A percentile compares a stretch with the other conserved stretches of the same genome.
Evolutionary conservation across 23 tunicate species (phyloP).

Genomic region (Halocynthia aurantium): DNA sequence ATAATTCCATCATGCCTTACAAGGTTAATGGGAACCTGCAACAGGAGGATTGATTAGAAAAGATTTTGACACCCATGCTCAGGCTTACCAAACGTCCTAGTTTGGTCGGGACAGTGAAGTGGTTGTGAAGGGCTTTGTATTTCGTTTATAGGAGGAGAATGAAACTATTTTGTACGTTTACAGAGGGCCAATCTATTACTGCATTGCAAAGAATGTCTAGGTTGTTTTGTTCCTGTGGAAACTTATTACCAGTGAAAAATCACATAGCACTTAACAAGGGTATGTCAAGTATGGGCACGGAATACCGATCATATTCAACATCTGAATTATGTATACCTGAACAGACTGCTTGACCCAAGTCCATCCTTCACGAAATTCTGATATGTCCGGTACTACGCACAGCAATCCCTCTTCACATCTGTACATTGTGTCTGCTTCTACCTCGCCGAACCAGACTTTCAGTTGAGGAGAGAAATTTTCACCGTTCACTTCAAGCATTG

Average conservation of each 20-base stretch:
- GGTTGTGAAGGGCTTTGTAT: too few species aligned
- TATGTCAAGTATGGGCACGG: too few species aligned
- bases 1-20: conserved; percentile 89
- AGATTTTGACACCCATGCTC: neutral
- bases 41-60: neutral
- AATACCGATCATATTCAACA: too few species aligned
- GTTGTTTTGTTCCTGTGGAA: too few species aligned
- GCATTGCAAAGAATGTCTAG: too few species aligned
- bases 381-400: conserved; percentile 92
- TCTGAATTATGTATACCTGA: conserved; percentile 16
- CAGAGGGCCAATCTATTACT: too few species aligned
- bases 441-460: conserved; percentile 92
- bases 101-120: too few species aligned
- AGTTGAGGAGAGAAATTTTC: conserved; percentile 69
- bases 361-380: conserved; percentile 77
- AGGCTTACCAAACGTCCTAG: too few species aligned
- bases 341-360: conserved; percentile 72
- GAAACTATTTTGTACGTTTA: too few species aligned
- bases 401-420: conserved; percentile 70
- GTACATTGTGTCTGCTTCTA: conserved; percentile 88
- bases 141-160: too few species aligned
- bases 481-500: conserved; percentile 85
- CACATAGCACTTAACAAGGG: too few species aligned
- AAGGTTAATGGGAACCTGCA: conserved; percentile 85
- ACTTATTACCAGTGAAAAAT: too few species aligned